A percentile compares a stretch with the other conserved stretches of the same genome.
phyloP scores from a whole-genome alignment of 1,140 invertebrate species.

The Zaprionus camerounensis region DNA sequence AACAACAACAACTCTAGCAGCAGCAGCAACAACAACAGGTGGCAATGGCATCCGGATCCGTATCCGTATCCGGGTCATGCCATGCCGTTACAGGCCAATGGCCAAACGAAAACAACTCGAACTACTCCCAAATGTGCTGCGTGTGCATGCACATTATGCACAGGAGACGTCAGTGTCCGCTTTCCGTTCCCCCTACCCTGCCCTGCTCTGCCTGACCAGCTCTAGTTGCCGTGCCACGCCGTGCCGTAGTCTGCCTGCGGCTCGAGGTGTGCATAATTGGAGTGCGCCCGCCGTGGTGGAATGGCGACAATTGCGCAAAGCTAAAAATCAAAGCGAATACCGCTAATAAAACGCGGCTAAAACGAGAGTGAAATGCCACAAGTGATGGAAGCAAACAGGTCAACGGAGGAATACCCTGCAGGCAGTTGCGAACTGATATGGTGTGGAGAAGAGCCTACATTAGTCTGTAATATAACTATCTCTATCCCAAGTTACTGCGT shows the following conservation, averaged over 20 bases:
- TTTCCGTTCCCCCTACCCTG: background rate
- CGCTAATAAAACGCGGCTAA: background rate
- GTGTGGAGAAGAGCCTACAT: too few species aligned
- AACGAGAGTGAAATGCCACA: background rate
- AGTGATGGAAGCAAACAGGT: background rate
- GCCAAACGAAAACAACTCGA: constrained; percentile 53
- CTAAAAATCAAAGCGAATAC: constrained; percentile 4
- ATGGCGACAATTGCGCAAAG: background rate
- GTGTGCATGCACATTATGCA: constrained; percentile 72
- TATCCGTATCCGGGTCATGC: constrained; percentile 58
- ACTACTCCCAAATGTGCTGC: constrained; percentile 74
- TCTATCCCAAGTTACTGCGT: too few species aligned
- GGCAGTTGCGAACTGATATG: too few species aligned
- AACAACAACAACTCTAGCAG: constrained; percentile 15
- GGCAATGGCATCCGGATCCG: constrained; percentile 43
- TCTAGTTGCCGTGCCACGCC: background rate
- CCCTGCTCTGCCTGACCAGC: too few species aligned
- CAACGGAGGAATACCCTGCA: too few species aligned
- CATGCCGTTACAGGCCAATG: constrained; percentile 42
- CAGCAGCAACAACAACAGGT: constrained; percentile 61
- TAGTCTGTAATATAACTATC: too few species aligned
- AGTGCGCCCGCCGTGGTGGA: background rate
- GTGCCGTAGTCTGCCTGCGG: background rate
- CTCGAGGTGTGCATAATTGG: constrained; percentile 21
- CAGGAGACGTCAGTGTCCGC: constrained; percentile 16